Conservation (phyloP, 2,888 invertebrate species). For the Synanthedon tipuliformis region DNA sequence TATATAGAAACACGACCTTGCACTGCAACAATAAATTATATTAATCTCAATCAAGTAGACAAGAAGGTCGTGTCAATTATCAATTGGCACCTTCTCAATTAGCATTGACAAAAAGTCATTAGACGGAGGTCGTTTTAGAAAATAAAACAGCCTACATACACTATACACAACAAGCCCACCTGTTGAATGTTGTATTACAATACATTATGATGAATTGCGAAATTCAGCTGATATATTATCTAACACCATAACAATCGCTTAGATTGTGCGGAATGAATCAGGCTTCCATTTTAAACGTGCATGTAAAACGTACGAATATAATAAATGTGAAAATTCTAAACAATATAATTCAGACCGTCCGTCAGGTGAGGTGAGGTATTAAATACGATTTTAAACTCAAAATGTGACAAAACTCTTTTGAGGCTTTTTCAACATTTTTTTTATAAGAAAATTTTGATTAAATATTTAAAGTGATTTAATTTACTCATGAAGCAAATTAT, state of each 20-base stretch:
- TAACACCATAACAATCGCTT: slow-evolving; percentile 6
- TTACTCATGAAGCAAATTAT: too few relatives aligned
- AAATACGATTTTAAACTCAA: too few relatives aligned
- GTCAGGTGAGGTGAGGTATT: too few relatives aligned
- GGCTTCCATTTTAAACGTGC: too few relatives aligned
- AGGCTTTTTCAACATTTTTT: too few relatives aligned
- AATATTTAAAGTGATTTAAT: too few relatives aligned
- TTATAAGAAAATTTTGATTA: too few relatives aligned
- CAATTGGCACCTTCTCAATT: slow-evolving; percentile 2
- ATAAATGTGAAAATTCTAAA: too few relatives aligned
- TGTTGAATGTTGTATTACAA: slow-evolving; percentile 1
- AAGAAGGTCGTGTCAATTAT: slow-evolving; percentile 2
- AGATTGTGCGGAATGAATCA: too few relatives aligned
- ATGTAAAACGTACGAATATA: too few relatives aligned
- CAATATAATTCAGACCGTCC: too few relatives aligned
- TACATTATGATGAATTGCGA: slow-evolving; percentile 4
- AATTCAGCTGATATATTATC: slow-evolving; percentile 7
- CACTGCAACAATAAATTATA: not conserved
- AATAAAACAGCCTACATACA: not conserved
- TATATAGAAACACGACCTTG: not conserved
- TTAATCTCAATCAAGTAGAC: slow-evolving; percentile 1
- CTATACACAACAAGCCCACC: not conserved
- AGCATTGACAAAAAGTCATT: not conserved
- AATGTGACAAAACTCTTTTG: too few relatives aligned
- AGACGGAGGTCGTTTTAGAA: slow-evolving; percentile 2